Base-by-base conservation (phyloP, 2,888 invertebrate genomes). In the Hydroisotoma schaefferi region DNA sequence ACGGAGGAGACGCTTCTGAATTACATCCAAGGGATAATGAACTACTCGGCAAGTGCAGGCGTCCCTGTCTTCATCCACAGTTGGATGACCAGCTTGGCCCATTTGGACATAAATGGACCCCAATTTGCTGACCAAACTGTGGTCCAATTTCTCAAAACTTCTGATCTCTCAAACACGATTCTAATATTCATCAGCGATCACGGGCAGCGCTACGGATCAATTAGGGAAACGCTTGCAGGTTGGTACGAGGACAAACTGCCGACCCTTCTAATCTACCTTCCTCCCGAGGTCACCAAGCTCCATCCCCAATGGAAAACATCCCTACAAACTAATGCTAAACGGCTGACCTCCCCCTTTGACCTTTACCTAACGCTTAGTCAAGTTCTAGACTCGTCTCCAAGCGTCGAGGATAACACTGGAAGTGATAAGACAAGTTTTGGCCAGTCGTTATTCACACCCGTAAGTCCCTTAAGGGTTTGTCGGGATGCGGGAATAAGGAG, bases 231-330 rank as follows among this genome's bases (percentile, higher is more conserved):
- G 15, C 40, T 43, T 15, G 26, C 46, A 18, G 64, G 64, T 23
- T 64, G 61, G 61, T 61, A 64, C 18, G 64, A 66, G 52, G 66
- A 63, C 23, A 66, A 63, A 28, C 33, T 65, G 22, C 62, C 65
- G 4, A 46, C 29, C 1, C 12, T 59, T 8, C 59, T 53, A 51
- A 53, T 65, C 10, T 57, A 62, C 38, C 20, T 65, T 18, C 57
- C 62, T 4, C 27, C 33, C 20, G 15, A 25, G 10, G 22, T 65
- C 3, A 49, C 29, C 22, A 33, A 12, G 2, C 10, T 18, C 12
- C 52, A 44, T 53, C 55, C 55, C 2, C n/a, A 20, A 1, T 59
- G 63, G 63, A 10, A 44, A 26, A 15, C 26, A 23, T 20, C 49
- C 0, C 33, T 61, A 15, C 8, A 38, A 18, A 20, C 23, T 44